Base-by-base conservation (phyloP, 2,888 invertebrate species). In the Schizaphis graminum region DNA sequence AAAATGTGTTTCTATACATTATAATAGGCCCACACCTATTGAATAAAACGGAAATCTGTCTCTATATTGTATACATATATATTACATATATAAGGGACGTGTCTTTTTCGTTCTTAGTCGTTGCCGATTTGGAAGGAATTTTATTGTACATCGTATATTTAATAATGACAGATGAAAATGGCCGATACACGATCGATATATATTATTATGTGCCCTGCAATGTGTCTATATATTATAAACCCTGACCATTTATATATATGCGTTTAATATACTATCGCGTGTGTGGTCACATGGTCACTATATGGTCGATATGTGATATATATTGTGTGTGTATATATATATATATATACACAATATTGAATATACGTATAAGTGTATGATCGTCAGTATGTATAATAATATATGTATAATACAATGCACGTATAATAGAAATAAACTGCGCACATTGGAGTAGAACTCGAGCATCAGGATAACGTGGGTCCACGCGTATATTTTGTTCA, bases 31-130 rank as follows among this genome's bases (percentile, higher is more conserved):
- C 77, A 77, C 77, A 77, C 77, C 77, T 86, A 47, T 86, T 47
- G 47, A 86, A 86, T 86, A 44, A n/a, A 86, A 86, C 86, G 47
- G 86, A 86, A 86, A 44, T 86, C 28, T 47, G 86, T 47, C 86
- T 47, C 28, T 86, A 49, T 49, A 49, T 77, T 35, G 21, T 86
- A 49, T 44, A 86, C 16, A 86, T 53, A 13, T 49, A 44, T 86
- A 86, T 21, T 49, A 47, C 13, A 86, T 26, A 26, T 16, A 35
- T 41, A 41, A 77, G 77, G 35, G 77, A 77, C 35, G 77, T 41
- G 77, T 21, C 35, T 77, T 77, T 77, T 77, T 77, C 35, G 35
- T 7, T 77, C 35, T 77, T 77, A 8, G 77, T 21, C 77, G 21
- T 35, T 8, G 35, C 21, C 77, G 35, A 77, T 77, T 77, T 77